These are phyloP conservation scores for Saccopteryx leptura DNA, from an alignment of 2,113 vertebrate species.

Conservation along the genomic window DNA sequence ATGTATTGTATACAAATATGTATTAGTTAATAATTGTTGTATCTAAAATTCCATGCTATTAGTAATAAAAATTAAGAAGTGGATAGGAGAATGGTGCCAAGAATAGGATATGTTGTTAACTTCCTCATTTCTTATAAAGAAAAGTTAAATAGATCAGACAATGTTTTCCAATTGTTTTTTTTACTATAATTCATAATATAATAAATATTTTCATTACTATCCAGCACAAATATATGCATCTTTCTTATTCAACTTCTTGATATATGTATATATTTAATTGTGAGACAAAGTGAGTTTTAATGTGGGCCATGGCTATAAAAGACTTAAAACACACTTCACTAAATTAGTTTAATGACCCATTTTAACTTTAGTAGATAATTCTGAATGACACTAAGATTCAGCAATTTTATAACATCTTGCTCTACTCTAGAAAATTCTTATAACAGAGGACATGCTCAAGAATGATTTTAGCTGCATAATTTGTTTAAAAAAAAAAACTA, in stretches of 20 bases:
- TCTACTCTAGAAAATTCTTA: neutral
- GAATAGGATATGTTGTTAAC: neutral
- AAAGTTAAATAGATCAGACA: neutral
- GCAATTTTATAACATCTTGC: neutral
- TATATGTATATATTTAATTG: neutral
- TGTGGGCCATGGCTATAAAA: neutral
- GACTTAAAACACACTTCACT: neutral
- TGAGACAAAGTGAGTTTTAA: constrained; percentile 35
- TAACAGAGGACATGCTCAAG: neutral
- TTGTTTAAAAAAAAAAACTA: neutral
- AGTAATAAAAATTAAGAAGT: constrained; percentile 16
- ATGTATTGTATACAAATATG: neutral
- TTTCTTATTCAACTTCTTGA: neutral
- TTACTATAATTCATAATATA: neutral
- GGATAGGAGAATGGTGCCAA: neutral
- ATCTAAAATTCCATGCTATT: neutral
- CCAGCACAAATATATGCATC: neutral
- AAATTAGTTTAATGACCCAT: neutral
- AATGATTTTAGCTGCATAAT: neutral
- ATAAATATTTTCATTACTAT: neutral
- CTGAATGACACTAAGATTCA: neutral
- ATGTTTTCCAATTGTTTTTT: neutral
- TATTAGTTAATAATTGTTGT: neutral
- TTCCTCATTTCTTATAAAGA: neutral
- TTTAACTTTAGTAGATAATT: neutral